Conservation (phyloP, 1,140 invertebrate species). For the Micrasema longulum region DNA sequence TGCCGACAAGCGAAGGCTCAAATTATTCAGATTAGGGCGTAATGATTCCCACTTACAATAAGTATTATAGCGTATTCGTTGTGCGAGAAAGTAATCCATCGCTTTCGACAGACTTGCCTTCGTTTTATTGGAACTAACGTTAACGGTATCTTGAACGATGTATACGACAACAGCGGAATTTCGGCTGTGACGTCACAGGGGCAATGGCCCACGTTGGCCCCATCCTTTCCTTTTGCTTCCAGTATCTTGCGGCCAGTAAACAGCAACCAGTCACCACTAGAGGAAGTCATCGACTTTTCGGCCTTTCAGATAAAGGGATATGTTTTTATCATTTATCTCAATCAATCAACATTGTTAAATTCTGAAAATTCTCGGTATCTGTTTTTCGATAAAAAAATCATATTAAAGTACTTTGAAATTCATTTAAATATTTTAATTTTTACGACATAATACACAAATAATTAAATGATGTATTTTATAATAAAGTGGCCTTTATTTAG, state of each 20-base stretch:
- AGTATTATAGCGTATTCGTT: not conserved
- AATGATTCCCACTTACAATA: not conserved
- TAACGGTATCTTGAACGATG: constrained; percentile 48
- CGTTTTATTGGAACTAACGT: constrained; percentile 45
- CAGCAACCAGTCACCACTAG: not conserved
- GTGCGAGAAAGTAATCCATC: constrained; percentile 52
- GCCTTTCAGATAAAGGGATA: no score
- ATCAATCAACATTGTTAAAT: no score
- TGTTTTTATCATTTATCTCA: no score
- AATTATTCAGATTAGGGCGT: no score
- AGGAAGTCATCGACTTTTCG: constrained; percentile 30
- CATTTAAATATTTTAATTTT: not conserved
- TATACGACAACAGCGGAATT: constrained; percentile 48
- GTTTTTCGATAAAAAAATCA: no score
- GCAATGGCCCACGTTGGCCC: constrained; percentile 50
- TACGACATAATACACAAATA: no score
- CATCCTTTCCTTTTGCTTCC: constrained; percentile 40
- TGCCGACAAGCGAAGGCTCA: not conserved
- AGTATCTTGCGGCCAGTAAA: no score
- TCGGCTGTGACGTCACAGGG: constrained; percentile 53
- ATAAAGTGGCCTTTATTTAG: no score
- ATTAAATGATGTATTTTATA: no score
- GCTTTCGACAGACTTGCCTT: constrained; percentile 48
- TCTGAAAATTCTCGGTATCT: no score
- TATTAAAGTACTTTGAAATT: no score